Conservation (phyloP, 1,140 invertebrate species). For the Sipha flava region DNA sequence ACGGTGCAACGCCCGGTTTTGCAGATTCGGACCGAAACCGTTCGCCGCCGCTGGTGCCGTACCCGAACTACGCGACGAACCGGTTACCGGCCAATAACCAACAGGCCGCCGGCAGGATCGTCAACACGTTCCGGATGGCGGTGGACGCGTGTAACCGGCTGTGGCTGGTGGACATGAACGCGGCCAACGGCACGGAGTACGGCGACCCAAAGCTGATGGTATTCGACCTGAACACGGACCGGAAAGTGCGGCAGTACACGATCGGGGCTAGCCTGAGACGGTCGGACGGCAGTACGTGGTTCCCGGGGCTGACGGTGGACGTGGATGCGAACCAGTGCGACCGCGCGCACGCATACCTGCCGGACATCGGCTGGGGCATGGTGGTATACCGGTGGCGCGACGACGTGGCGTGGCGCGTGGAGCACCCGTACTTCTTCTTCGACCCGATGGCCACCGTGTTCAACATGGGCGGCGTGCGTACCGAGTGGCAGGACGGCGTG, state of each 20-base stretch:
- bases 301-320: conserved; percentile 67
- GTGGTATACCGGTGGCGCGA: conserved; percentile 63
- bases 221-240: conserved; percentile 62
- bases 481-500: conserved; percentile 64
- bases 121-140: conserved; percentile 61
- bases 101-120: conserved; percentile 52
- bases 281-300: conserved; percentile 59
- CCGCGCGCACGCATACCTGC: conserved; percentile 62
- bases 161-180: conserved; percentile 66
- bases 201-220: conserved; percentile 55
- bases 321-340: conserved; percentile 56
- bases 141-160: conserved; percentile 63
- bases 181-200: conserved; percentile 51
- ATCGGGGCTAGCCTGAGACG: conserved; percentile 55
- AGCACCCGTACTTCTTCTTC: conserved; percentile 72
- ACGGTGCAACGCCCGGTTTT: too few relatives aligned
- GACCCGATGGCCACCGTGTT: conserved; percentile 62
- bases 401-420: conserved; percentile 63
- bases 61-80: conserved; percentile 65
- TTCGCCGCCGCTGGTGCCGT: conserved; percentile 59
- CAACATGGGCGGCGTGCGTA: conserved; percentile 59
- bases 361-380: conserved; percentile 62
- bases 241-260: conserved; percentile 52
- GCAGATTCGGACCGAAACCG: conserved; percentile 1
- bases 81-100: conserved; percentile 38